Evolutionary conservation across 2,113 vertebrate genomes (phyloP), one percentile per base, ranked within the genome.

Genomic region (Rhadina sibilatrix): DNA sequence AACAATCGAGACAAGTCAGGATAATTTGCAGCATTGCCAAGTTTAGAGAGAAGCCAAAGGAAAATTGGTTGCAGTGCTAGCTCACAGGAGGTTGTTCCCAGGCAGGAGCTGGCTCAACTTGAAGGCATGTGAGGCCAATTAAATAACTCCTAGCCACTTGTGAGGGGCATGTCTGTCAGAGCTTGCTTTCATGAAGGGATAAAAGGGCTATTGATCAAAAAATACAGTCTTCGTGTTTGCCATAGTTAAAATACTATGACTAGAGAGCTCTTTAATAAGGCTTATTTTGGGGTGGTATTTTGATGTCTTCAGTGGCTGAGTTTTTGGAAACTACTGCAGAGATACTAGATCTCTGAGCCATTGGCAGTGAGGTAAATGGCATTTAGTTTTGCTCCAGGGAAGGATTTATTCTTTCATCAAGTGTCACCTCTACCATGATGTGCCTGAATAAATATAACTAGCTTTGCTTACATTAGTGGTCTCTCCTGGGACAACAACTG

Each of bases 321-420:
- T 76, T 59, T 80, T 49, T 65, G 53, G 38, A 72, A 89, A 44
- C 25, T 44, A n/a, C 23, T 76, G 49, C 53, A 42, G 40, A 87
- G 28, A 68, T 52, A 12, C 0, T 63, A 20, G 30, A 53, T 74
- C 49, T 69, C 21, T 47, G 52, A 80, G 42, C 49, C 38, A 38
- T 28, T 61, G 85, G 42, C 47, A 83, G 38, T 61, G 54, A 94
- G 22, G 66, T 82, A 89, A 91, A 87, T 44, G 53, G 42, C 57
- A 37, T 84, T 90, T 92, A 92, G 66, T 70, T 95, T 88, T 85
- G 66, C 82, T 93, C 31, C 33, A 63, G 63, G 83, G 50, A 69
- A 83, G 59, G 71, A 37, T 82, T 94, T 86, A 44, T 74, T 70
- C 68, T 81, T 90, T 90, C 60, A 59, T 77, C 52, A 60, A 17